A percentile compares a stretch with the other conserved stretches of the same genome.
phyloP scores from a whole-genome alignment of 2,888 invertebrate genomes.

The Eilema caniola region DNA sequence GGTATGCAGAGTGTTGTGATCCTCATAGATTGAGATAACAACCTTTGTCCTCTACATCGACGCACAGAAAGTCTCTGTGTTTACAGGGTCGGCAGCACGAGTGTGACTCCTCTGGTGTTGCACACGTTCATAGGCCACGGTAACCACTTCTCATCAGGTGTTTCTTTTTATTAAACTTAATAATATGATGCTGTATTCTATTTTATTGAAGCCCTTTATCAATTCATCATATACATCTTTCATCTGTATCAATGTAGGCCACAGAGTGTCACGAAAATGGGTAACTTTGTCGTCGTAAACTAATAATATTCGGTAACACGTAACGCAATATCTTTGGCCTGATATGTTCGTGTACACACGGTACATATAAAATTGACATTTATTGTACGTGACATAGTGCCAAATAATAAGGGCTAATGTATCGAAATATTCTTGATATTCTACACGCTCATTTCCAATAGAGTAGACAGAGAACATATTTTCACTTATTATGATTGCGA shows the following conservation, averaged over 20 bases:
- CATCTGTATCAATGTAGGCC: not conserved
- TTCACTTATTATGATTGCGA: no score
- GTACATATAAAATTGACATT: not conserved
- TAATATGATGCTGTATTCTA: no score
- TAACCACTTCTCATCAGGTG: no score
- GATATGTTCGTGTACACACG: not conserved
- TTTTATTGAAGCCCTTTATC: not conserved
- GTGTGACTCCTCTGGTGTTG: no score
- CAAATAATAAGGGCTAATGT: not conserved
- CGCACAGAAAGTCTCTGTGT: no score
- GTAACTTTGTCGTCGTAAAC: not conserved
- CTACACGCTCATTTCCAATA: not conserved
- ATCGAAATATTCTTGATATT: not conserved
- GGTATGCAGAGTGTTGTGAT: not conserved
- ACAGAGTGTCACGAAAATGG: not conserved
- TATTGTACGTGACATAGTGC: not conserved
- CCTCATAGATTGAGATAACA: not conserved
- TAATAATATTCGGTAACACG: slow-evolving; percentile 4
- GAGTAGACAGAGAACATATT: no score
- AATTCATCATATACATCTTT: not conserved
- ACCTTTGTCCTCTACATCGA: no score
- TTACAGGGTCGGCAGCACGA: no score
- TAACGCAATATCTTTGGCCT: not conserved
- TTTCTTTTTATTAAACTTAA: no score
- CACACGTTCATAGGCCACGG: no score